Base-by-base conservation (phyloP, 2,797 vertebrate genomes). In the Cercopithecus neglectus region DNA sequence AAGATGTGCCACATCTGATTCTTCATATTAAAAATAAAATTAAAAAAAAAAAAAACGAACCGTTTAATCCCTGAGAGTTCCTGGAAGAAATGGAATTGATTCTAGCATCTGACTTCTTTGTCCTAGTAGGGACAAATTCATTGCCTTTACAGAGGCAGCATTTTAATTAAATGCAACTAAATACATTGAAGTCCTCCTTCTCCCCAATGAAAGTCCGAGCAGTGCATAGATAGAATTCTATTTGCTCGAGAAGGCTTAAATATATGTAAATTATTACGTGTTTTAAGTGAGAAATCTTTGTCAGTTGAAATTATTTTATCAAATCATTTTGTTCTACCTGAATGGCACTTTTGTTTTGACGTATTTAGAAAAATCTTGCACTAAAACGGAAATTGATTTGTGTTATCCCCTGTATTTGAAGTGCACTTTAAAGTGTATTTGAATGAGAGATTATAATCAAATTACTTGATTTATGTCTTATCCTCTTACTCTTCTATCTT, bases 271-370 rank as follows among this genome's bases (percentile, higher is more conserved):
- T 16, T 67, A 78, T 67, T 61, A 46, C 2, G 10, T 48, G 11
- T 81, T 83, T 86, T 91, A 96, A 64, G 48, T 50, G 85, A 96
- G 57, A 93, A 93, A 48, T n/a, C 36, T 78, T 67, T 91, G 3
- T 44, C n/a, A 30, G 75, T 61, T 89, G 26, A 81, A 91, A 90
- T 91, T 82, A 92, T 91, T 96, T 95, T 55, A 57, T 91, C 44
- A 46, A 87, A 22, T 91, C 13, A 46, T 94, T 93, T 94, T 76
- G 28, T 83, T 89, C 50, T 89, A 24, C 14, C 28, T 41, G 64
- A 78, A 84, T 21, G 26, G 72, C 61, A 64, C 30, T 57, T 97
- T 86, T 67, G 22, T 91, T 76, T 88, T 39, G 30, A 53, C 50
- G 41, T 81, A 50, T 59, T 74, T 53, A 86, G 57, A 82, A 64